Percentiles rank a stretch among this genome's conserved stretches.
phyloP scores from a whole-genome alignment of 2,113 vertebrate species.

The Dasyurus viverrinus region DNA sequence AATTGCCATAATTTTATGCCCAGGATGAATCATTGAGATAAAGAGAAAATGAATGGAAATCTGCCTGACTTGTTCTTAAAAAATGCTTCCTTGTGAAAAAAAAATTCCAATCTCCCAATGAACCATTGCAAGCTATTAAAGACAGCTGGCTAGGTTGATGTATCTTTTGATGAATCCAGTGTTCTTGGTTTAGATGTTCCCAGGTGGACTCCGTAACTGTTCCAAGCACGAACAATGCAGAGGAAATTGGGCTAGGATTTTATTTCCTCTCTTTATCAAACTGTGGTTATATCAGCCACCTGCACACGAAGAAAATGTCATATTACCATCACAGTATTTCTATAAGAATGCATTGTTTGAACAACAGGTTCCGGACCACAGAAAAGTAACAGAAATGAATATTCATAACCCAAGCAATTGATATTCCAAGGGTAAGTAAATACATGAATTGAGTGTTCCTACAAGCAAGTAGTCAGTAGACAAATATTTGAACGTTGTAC shows the following conservation, averaged over 20 bases:
- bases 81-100: constrained; percentile 52
- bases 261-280: constrained; percentile 74
- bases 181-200: constrained; percentile 63
- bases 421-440: constrained; percentile 8
- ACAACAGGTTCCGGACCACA: constrained; percentile 39
- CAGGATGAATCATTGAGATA: constrained; percentile 22
- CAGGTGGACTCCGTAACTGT: constrained; percentile 67
- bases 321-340: constrained; percentile 44
- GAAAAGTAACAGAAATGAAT: constrained; percentile 52
- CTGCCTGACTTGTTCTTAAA: constrained; percentile 50
- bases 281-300: constrained; percentile 76
- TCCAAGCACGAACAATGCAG: constrained; percentile 69
- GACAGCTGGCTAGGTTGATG: constrained; percentile 50
- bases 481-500: not conserved
- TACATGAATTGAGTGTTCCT: not conserved
- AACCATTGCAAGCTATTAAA: constrained; percentile 28
- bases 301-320: constrained; percentile 76
- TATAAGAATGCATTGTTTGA: constrained; percentile 67
- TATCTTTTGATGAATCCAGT: constrained; percentile 55
- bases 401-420: constrained; percentile 29
- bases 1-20: constrained; percentile 43
- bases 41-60: not conserved
- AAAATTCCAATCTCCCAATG: constrained; percentile 19
- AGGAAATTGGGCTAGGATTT: constrained; percentile 75
- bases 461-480: not conserved